These are phyloP conservation scores for Telmatherina bonti DNA, from an alignment of 2,797 vertebrate genomes.

Conservation along the genomic window DNA sequence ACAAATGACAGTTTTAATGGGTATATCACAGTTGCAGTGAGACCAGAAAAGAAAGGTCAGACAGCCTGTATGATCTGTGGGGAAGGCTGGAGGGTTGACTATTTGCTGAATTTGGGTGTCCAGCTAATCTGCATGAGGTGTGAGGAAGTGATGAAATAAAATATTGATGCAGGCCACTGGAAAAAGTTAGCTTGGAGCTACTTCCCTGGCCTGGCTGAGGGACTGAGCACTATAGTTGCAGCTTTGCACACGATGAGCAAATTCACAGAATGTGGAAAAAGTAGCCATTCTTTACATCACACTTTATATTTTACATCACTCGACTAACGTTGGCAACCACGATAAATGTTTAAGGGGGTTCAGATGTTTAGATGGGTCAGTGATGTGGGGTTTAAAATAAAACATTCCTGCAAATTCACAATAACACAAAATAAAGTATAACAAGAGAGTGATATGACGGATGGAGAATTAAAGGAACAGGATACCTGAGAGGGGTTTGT, in stretches of 20 bases:
- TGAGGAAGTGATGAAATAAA: background rate
- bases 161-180: background rate
- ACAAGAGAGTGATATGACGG: conserved; percentile 9
- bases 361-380: background rate
- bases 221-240: background rate
- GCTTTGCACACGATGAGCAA: background rate
- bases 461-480: conserved; percentile 44
- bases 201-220: background rate
- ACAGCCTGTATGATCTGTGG: background rate
- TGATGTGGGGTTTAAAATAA: background rate
- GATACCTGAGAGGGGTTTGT: conserved; percentile 57
- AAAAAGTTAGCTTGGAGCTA: background rate
- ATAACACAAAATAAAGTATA: background rate
- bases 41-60: background rate
- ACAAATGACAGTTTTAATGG: background rate
- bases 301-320: too few species aligned
- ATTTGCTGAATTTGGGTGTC: background rate
- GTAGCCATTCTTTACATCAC: background rate
- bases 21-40: background rate
- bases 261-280: conserved; percentile 1
- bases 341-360: background rate
- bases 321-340: background rate
- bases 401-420: background rate
- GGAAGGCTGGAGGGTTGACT: background rate
- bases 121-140: background rate